phyloP scores from a whole-genome alignment of 2,797 vertebrate species.

The Onychomys torridus region DNA sequence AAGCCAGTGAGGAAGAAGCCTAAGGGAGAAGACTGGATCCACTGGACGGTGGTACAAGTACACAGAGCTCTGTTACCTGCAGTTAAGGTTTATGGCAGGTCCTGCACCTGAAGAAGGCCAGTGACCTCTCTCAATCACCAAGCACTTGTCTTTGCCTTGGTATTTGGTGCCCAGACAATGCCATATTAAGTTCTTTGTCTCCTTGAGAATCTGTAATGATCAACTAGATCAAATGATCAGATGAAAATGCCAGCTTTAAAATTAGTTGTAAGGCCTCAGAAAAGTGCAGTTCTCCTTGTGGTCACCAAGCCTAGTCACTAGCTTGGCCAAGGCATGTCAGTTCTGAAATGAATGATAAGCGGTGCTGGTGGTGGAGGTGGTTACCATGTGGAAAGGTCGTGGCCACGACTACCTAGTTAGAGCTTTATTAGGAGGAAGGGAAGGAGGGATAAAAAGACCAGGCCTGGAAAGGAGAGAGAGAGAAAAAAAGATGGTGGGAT shows the following conservation, averaged over 20 bases:
- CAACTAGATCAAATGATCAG: not conserved
- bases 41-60: rapidly evolving
- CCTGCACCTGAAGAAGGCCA: not conserved
- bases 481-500: too few species aligned
- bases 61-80: not conserved
- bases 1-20: not conserved
- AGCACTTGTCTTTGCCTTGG: not conserved
- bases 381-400: too few species aligned
- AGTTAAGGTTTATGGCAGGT: not conserved
- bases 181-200: not conserved
- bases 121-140: not conserved
- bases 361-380: too few species aligned
- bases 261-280: not conserved
- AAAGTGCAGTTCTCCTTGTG: not conserved
- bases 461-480: too few species aligned
- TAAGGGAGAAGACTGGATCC: not conserved
- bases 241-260: not conserved
- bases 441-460: too few species aligned
- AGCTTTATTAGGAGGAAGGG: too few species aligned
- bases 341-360: too few species aligned
- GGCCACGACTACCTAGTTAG: too few species aligned
- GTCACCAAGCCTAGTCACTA: not conserved
- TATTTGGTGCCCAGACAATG: not conserved
- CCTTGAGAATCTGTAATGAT: constrained; percentile 28
- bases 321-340: not conserved